phyloP scores from a whole-genome alignment of 2,888 invertebrate species.

The Malthinus seriepunctatus region DNA sequence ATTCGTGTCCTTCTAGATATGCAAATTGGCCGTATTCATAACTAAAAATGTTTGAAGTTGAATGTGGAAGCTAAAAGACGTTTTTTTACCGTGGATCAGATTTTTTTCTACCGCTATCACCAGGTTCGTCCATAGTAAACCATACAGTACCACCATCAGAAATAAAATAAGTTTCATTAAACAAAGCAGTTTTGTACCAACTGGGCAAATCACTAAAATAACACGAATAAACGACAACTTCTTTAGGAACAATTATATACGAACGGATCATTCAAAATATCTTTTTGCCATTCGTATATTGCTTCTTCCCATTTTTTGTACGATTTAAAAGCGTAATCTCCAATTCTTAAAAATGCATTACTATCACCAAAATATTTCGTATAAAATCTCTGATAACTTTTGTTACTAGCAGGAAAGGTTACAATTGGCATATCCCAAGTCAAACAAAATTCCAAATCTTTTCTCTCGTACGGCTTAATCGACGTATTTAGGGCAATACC shows the following conservation, averaged over 20 bases:
- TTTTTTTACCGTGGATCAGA: slow-evolving; percentile 69
- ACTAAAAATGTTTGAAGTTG: too few species aligned
- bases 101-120: slow-evolving; percentile 60
- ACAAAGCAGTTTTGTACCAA: slow-evolving; percentile 95
- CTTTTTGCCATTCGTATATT: slow-evolving; percentile 85
- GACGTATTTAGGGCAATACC: slow-evolving; percentile 73
- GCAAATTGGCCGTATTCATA: slow-evolving; percentile 82
- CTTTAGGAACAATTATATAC: slow-evolving; percentile 28
- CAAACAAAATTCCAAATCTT: slow-evolving; percentile 71
- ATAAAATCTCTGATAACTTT: slow-evolving; percentile 76
- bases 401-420: slow-evolving; percentile 71
- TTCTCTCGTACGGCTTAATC: slow-evolving; percentile 58
- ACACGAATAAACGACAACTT: not conserved
- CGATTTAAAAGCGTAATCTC: slow-evolving; percentile 74
- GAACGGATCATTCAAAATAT: slow-evolving; percentile 77
- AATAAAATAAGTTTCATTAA: slow-evolving; percentile 93
- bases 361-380: slow-evolving; percentile 79
- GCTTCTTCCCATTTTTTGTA: slow-evolving; percentile 80
- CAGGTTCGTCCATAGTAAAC: slow-evolving; percentile 69
- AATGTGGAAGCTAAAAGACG: not conserved
- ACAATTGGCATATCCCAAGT: slow-evolving; percentile 93
- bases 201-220: slow-evolving; percentile 69
- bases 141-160: slow-evolving; percentile 92
- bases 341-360: slow-evolving; percentile 74
- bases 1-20: slow-evolving; percentile 95